Conservation (phyloP, 2,113 vertebrate genomes). For the Kryptolebias marmoratus region DNA sequence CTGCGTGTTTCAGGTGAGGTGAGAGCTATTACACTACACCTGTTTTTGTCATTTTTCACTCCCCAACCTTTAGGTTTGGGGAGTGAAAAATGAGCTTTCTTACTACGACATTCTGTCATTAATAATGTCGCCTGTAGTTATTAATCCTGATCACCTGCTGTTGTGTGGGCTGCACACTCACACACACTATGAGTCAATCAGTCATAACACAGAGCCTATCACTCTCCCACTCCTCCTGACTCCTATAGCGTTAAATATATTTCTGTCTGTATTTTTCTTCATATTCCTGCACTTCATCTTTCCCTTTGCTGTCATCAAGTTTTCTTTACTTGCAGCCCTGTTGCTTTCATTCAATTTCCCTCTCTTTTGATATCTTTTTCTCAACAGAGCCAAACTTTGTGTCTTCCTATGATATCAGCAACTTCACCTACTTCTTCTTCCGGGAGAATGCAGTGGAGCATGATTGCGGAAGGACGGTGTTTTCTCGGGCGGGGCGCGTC, state of each 20-base stretch:
- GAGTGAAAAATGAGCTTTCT: slow-evolving; percentile 76
- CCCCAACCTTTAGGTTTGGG: slow-evolving; percentile 74
- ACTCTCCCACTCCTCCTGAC: slow-evolving; percentile 42
- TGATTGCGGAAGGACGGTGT: slow-evolving; percentile 93
- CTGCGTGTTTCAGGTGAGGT: slow-evolving; percentile 58
- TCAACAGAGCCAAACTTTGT: slow-evolving; percentile 95
- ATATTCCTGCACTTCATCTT: slow-evolving; percentile 36
- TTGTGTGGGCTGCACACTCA: slow-evolving; percentile 54
- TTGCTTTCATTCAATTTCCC: slow-evolving; percentile 1
- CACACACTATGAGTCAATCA: slow-evolving; percentile 62
- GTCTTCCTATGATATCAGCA: slow-evolving; percentile 94
- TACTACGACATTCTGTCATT: slow-evolving; percentile 70
- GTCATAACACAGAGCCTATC: slow-evolving; percentile 42
- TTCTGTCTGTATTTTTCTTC: slow-evolving; percentile 40
- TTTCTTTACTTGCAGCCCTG: slow-evolving; percentile 4
- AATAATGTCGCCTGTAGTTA: slow-evolving; percentile 68
- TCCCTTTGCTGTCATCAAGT: slow-evolving; percentile 4
- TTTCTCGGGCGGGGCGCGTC: slow-evolving; percentile 91
- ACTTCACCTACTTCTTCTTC: slow-evolving; percentile 98
- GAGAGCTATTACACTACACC: slow-evolving; percentile 68
- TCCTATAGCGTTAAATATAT: slow-evolving; percentile 54
- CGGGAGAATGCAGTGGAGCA: slow-evolving; percentile 96
- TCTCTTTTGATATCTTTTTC: slow-evolving; percentile 13
- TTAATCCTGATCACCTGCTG: slow-evolving; percentile 71
- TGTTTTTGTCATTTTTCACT: slow-evolving; percentile 75